A percentile compares a stretch with the other conserved stretches of the same genome.
These are phyloP conservation scores for Caenorhabditis latens DNA, from an alignment of 1,140 invertebrate species.

Conservation along the genomic window DNA sequence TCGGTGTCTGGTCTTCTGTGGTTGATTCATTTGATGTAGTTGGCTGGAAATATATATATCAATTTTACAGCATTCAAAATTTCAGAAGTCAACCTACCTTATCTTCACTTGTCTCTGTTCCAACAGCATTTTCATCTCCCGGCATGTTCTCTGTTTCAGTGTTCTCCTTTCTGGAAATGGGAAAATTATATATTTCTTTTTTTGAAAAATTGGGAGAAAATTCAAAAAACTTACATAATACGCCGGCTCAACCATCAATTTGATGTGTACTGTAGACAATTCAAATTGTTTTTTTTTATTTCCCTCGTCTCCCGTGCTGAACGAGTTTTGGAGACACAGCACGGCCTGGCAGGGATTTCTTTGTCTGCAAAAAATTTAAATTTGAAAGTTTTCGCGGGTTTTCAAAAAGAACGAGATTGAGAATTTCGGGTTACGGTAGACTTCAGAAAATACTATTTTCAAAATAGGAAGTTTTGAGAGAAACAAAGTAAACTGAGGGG, in stretches of 20 bases:
- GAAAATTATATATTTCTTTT: background rate
- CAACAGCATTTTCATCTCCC: slow-evolving; percentile 33
- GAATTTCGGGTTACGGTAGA: too few relatives aligned
- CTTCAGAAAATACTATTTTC: too few relatives aligned
- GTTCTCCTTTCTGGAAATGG: background rate
- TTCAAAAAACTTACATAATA: background rate
- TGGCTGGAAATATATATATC: slow-evolving; percentile 1
- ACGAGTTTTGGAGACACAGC: background rate
- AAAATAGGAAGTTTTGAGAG: too few relatives aligned
- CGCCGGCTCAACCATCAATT: slow-evolving; percentile 42
- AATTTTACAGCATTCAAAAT: background rate
- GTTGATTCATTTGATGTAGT: slow-evolving; percentile 23
- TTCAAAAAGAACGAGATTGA: too few relatives aligned
- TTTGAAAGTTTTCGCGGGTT: background rate
- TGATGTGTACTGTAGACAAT: background rate
- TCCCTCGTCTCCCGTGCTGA: slow-evolving; percentile 32
- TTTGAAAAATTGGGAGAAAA: too few relatives aligned
- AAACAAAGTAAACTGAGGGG: too few relatives aligned
- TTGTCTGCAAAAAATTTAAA: slow-evolving; percentile 2
- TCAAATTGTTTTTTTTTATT: background rate
- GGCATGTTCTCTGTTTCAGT: slow-evolving; percentile 39
- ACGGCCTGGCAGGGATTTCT: background rate
- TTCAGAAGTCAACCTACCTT: background rate
- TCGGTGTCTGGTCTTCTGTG: background rate
- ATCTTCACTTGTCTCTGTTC: slow-evolving; percentile 45